Base-by-base conservation (phyloP, 2,113 vertebrate genomes). In the Callithrix jacchus region DNA sequence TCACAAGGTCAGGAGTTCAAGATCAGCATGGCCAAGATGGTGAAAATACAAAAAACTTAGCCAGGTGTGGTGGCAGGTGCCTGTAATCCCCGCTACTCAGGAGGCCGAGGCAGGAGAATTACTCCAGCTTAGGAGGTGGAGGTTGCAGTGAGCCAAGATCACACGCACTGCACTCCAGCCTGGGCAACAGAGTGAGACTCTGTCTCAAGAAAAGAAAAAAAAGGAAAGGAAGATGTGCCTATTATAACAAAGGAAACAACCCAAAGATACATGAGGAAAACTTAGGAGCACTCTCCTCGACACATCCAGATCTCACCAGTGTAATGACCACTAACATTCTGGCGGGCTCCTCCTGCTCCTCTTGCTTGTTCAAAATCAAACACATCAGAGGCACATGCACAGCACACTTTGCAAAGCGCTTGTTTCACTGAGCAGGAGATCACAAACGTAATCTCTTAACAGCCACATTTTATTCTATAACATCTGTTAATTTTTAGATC, bases 351-450 rank as follows among this genome's bases (percentile, higher is more conserved):
- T 47, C 1, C 56, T 21, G 52, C 6, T 1, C 35, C n/a, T 42
- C 52, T 20, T 1, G 2, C 25, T 35, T 27, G 18, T 18, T 66
- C 82, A 42, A 13, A 52, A 56, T 18, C 64, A 56, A 8, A 90
- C 6, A 2, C 37, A 0, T 9, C 64, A 8, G 17, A 45, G 70
- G 8, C 35, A 12, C 17, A 16, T 3, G 73, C 37, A 37, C 10
- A 2, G 0, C 2, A 7, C 8, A 0, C 13, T 20, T 56, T 47
- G 49, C 54, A 47, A 16, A 32, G 3, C 2, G 37, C 66, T 45
- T 47, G 37, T 42, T 74, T 74, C 71, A 2, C 27, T 7, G 18
- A 52, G 49, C 30, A 3, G 2, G 13, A 16, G 20, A 23, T 76
- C n/a, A 6, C 0, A 6, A 30, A 27, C 30, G 8, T 47, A 10